A percentile compares a stretch with the other conserved stretches of the same genome.
These are phyloP conservation scores for Aspidoscelis tigris DNA, from an alignment of 2,113 vertebrate species.

Conservation along the genomic window DNA sequence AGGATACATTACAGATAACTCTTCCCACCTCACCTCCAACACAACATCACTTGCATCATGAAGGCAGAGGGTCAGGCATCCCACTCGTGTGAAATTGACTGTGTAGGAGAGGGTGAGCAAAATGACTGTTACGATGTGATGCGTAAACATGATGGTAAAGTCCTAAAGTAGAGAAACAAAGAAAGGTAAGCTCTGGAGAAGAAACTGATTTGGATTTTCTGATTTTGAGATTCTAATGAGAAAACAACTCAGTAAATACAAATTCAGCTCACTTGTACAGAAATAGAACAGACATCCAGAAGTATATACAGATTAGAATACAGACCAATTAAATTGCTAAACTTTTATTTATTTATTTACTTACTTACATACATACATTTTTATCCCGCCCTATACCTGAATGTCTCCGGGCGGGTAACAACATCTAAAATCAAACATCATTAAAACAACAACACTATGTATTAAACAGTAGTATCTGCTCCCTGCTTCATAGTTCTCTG, in stretches of 20 bases:
- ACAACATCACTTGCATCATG: conserved; percentile 89
- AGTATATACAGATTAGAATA: conserved; percentile 2
- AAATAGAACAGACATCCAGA: not conserved
- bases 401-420: too few relatives aligned
- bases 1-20: not conserved
- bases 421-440: too few relatives aligned
- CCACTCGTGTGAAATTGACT: conserved; percentile 94
- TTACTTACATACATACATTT: too few relatives aligned
- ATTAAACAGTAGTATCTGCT: not conserved
- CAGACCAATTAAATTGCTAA: conserved; percentile 28
- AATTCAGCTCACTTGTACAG: not conserved
- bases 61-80: conserved; percentile 91
- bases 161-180: conserved; percentile 80
- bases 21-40: conserved; percentile 88
- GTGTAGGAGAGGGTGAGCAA: conserved; percentile 93
- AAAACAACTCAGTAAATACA: conserved; percentile 11
- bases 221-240: conserved; percentile 7
- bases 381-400: too few relatives aligned
- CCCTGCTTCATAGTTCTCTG: not conserved
- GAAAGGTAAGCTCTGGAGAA: conserved; percentile 16
- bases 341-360: too few relatives aligned
- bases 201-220: conserved; percentile 35
- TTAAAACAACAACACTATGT: too few relatives aligned
- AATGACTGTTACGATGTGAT: conserved; percentile 87
- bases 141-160: conserved; percentile 93